phyloP scores from a whole-genome alignment of 2,888 invertebrate species.

The Tuberolachnus salignus region DNA sequence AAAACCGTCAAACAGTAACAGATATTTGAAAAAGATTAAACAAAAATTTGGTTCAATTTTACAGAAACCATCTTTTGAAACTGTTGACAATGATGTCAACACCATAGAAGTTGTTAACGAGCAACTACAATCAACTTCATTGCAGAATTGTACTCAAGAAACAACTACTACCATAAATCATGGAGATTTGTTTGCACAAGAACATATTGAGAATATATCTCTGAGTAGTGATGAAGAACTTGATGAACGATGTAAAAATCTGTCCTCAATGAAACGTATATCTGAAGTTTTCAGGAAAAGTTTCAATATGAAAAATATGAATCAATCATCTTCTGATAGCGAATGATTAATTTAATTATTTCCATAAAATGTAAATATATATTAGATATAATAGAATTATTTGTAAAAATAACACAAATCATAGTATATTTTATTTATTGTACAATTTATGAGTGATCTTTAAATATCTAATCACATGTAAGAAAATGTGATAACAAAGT shows the following conservation, averaged over 20 bases:
- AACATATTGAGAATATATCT: background rate
- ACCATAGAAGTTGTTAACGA: too few species aligned
- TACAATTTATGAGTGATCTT: too few species aligned
- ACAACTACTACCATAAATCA: background rate
- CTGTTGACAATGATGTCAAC: background rate
- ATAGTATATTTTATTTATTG: too few species aligned
- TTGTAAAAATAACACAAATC: too few species aligned
- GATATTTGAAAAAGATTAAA: constrained; percentile 37
- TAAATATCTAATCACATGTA: too few species aligned
- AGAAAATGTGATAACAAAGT: too few species aligned
- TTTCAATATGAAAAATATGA: background rate
- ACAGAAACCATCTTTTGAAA: background rate
- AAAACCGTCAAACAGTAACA: too few species aligned
- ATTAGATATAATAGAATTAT: too few species aligned
- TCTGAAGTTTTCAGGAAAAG: constrained; percentile 37
- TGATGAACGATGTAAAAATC: constrained; percentile 12
- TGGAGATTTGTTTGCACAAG: constrained; percentile 34
- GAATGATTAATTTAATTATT: background rate
- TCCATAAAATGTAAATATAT: too few species aligned
- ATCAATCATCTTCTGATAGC: background rate
- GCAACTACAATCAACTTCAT: background rate
- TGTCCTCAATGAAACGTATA: constrained; percentile 41
- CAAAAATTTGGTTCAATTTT: constrained; percentile 32
- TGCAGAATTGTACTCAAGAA: background rate
- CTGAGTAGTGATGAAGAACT: constrained; percentile 15